These are phyloP conservation scores for Argyresthia albistria DNA, from an alignment of 2,888 invertebrate species.

Conservation along the genomic window DNA sequence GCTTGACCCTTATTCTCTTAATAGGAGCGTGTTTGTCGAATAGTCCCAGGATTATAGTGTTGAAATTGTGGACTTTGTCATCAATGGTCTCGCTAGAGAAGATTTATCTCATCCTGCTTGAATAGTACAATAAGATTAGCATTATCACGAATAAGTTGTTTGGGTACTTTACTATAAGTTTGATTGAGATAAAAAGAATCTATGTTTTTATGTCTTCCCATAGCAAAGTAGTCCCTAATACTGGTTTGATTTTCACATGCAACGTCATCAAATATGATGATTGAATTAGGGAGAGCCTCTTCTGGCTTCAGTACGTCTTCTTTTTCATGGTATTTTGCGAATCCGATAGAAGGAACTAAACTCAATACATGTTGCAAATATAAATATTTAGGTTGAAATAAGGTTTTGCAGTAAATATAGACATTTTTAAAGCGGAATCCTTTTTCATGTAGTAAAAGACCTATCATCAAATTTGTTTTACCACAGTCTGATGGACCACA, in stretches of 20 bases:
- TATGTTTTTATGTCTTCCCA: conserved; percentile 7
- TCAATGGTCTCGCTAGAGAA: too few relatives aligned
- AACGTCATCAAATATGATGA: conserved; percentile 7
- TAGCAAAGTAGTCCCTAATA: conserved; percentile 7
- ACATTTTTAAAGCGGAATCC: background rate
- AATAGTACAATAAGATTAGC: conserved; percentile 8
- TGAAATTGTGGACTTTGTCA: too few relatives aligned
- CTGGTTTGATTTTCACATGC: conserved; percentile 8
- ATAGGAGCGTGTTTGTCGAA: too few relatives aligned
- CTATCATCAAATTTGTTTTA: background rate
- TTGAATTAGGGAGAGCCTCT: background rate
- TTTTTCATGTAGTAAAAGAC: background rate
- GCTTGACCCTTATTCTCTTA: too few relatives aligned
- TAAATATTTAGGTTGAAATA: background rate
- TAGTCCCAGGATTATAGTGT: too few relatives aligned
- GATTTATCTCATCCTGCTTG: conserved; percentile 10
- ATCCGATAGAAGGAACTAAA: background rate
- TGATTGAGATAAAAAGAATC: conserved; percentile 9
- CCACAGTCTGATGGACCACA: background rate
- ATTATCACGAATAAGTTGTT: conserved; percentile 8
- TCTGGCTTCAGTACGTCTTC: background rate
- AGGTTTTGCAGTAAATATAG: background rate
- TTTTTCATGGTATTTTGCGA: background rate
- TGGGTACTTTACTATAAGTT: conserved; percentile 7
- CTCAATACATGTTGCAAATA: background rate